Evolutionary conservation across 2,797 vertebrate genomes (phyloP), one percentile per base, ranked within the genome.

Genomic region (Triplophysa bombifrons): DNA sequence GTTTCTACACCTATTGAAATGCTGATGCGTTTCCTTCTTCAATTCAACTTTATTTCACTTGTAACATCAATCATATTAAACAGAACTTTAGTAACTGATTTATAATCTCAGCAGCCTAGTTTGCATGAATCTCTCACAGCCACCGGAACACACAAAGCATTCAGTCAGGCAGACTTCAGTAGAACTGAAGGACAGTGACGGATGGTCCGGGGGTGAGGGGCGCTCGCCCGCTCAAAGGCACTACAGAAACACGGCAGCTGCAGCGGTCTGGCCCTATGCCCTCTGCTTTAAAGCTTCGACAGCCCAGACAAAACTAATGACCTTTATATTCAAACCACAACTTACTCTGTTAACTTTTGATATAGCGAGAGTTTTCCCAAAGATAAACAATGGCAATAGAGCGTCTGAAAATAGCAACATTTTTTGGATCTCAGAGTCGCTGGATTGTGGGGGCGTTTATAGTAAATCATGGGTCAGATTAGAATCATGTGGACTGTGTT

Each of bases 181-280:
- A 76, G 82, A 79, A 65, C 80, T 81, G 80, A 82, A 85, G 86
- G 85, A 85, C 61, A 78, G 87, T 63, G 60, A 88, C 87, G 84
- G 86, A 87, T 19, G 74, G 82, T 86, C 68, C 86, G 46, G n/a
- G 53, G 80, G 80, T 82, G 80, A 73, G 71, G 80, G 82, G 64
- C 4, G 13, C 68, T 34, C 78, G 71, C 88, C 72, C 77, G 89
- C 79, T 93, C 90, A 93, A 93, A 92, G 92, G 88, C 88, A 10
- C 84, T 87, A 92, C 88, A 90, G 90, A 92, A 85, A 91, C 74
- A 84, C 87, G 88, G 91, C 93, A 94, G 93, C 93, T 94, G 93
- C 91, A 68, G 46, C 90, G 89, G 84, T 84, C 89, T 93, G 92
- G 91, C 90, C 85, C 77, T 1, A 80, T 58, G 93, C 92, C 91